phyloP scores from a whole-genome alignment of 2,888 invertebrate species.

The Conus canariensis region DNA sequence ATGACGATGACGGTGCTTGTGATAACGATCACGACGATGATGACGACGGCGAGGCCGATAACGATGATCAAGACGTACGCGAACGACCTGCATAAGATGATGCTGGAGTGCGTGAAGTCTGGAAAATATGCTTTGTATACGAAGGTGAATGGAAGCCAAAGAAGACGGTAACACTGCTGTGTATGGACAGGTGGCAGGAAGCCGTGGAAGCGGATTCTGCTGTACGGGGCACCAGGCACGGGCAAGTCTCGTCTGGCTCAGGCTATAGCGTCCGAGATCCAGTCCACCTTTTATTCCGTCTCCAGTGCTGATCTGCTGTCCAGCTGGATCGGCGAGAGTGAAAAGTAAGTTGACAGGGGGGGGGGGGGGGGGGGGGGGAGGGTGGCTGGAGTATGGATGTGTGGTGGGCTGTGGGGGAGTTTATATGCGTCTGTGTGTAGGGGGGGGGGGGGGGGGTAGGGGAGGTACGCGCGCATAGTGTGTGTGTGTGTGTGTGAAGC shows the following conservation, averaged over 20 bases:
- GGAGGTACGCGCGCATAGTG: background rate
- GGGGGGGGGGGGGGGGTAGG: background rate
- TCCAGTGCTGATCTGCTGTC: conserved; percentile 82
- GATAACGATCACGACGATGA: too few species aligned
- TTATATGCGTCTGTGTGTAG: background rate
- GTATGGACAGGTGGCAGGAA: conserved; percentile 71
- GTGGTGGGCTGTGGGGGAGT: background rate
- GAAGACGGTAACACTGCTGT: too few species aligned
- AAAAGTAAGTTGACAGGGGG: conserved; percentile 79
- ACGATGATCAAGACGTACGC: too few species aligned
- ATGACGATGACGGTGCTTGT: too few species aligned
- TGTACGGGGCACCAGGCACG: conserved; percentile 80
- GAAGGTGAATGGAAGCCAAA: too few species aligned
- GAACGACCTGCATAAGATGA: too few species aligned
- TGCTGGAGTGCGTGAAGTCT: too few species aligned
- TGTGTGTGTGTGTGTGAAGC: background rate
- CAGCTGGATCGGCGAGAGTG: conserved; percentile 82
- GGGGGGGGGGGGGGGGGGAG: too few species aligned
- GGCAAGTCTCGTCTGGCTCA: conserved; percentile 78
- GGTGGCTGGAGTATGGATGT: background rate
- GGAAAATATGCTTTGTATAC: too few species aligned
- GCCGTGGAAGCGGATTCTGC: conserved; percentile 81
- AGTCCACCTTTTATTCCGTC: conserved; percentile 81
- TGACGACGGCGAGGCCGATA: too few species aligned
- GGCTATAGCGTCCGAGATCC: conserved; percentile 80